Evolutionary conservation across 2,888 invertebrate genomes (phyloP).

Genomic region (Acleris laterana): DNA sequence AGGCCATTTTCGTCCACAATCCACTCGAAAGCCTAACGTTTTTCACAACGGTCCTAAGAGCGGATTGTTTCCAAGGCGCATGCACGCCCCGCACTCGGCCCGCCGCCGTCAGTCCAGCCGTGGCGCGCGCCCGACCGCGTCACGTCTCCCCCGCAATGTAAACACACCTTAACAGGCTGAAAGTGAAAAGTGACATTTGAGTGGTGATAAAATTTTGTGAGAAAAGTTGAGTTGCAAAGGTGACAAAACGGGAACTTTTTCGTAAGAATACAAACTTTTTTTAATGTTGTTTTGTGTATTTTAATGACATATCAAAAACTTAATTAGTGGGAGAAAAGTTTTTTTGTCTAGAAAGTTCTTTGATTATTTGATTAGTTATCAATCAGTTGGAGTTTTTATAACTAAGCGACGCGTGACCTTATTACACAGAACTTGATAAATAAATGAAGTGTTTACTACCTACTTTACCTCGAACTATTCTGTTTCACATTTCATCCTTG

Average conservation of each 20-base stretch:
- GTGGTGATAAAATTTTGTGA: constrained; percentile 50
- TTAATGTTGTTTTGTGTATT: no score
- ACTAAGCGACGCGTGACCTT: neutral
- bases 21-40: constrained; percentile 36
- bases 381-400: neutral
- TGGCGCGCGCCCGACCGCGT: constrained; percentile 57
- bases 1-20: neutral
- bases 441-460: neutral
- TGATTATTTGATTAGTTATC: neutral
- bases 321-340: no score
- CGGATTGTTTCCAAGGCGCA: constrained; percentile 72
- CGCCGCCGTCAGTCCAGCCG: constrained; percentile 64
- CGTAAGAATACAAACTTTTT: no score
- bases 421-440: neutral
- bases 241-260: no score
- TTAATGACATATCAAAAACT: no score
- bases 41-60: constrained; percentile 65
- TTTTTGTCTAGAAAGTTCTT: no score
- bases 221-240: constrained; percentile 10
- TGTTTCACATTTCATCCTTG: neutral
- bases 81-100: constrained; percentile 64
- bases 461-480: no score
- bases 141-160: constrained; percentile 56
- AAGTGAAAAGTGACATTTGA: constrained; percentile 55
- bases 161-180: constrained; percentile 53